Base-by-base conservation (phyloP, 2,888 invertebrate species). In the Agonopterix subpropinquella region DNA sequence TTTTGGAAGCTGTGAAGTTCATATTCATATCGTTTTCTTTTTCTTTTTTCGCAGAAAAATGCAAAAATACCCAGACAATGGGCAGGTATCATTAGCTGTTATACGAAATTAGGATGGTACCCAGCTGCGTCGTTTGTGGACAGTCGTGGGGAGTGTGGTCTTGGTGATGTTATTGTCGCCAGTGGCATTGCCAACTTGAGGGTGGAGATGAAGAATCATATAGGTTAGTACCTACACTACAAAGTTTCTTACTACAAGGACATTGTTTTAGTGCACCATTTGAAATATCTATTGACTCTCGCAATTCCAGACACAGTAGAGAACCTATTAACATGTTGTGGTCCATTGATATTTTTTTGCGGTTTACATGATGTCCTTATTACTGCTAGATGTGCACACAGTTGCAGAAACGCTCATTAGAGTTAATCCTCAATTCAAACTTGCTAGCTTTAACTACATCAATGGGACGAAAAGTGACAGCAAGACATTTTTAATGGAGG, bases 71-170 rank as follows among this genome's bases (percentile, higher is more conserved):
- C 58, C 41, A 70, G 65, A 1, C 70, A 81, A 36, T 94, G 93
- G 92, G 91, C 91, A 55, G 95, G 94, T 36, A 89, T 91, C 13
- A 89, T 95, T 11, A 91, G 91, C 41, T 95, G 95, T 62, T 90
- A 91, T 43, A 88, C 91, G 8, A 80, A 85, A 5, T 76, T 75
- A 36, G 93, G 92, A 13, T 95, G 95, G 94, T 93, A 92, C 70
- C 94, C 94, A 0, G 90, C 91, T 4, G 93, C 93, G 0, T 84
- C 92, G 8, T 95, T 92, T 62, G 80, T 89, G 10, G 91, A 91
- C 49, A 81, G 86, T 42, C 79, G 87, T 58, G 90, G 91, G 37
- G 89, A 81, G 48, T 92, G 92, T 59, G 90, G 89, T 4, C 81
- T 91, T 44, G 65, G 70, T 41, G 70, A 73, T 10, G 72, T 62